phyloP scores from a whole-genome alignment of 2,797 vertebrate species.

The Acanthornis magna region DNA sequence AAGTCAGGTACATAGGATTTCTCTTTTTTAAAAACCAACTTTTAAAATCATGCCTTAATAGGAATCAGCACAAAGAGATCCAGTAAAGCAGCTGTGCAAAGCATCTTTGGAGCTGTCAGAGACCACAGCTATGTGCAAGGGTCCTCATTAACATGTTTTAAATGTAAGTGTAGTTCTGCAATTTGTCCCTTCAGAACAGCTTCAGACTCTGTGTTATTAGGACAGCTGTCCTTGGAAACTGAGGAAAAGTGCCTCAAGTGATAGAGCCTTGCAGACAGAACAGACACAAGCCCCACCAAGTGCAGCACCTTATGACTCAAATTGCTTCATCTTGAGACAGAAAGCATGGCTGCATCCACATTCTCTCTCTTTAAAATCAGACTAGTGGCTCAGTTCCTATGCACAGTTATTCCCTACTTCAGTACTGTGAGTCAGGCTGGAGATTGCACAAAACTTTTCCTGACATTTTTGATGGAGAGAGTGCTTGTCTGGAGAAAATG shows the following conservation, averaged over 20 bases:
- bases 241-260: neutral
- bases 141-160: neutral
- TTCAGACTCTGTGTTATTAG: neutral
- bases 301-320: neutral
- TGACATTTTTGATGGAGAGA: neutral
- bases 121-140: neutral
- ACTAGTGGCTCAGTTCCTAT: neutral
- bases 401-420: neutral
- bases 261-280: neutral
- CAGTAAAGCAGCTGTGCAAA: neutral
- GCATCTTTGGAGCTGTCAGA: neutral
- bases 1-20: neutral
- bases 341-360: neutral
- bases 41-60: neutral
- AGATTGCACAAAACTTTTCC: neutral
- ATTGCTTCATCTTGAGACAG: neutral
- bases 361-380: neutral
- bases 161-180: neutral
- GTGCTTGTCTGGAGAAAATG: neutral
- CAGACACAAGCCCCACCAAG: neutral
- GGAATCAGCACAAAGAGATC: neutral
- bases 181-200: neutral
- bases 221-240: neutral
- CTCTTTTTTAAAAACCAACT: neutral
- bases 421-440: neutral